Evolutionary conservation across 2,797 vertebrate genomes (phyloP), one percentile per base, ranked within the genome.

Genomic region (Rhinichthys osculus): DNA sequence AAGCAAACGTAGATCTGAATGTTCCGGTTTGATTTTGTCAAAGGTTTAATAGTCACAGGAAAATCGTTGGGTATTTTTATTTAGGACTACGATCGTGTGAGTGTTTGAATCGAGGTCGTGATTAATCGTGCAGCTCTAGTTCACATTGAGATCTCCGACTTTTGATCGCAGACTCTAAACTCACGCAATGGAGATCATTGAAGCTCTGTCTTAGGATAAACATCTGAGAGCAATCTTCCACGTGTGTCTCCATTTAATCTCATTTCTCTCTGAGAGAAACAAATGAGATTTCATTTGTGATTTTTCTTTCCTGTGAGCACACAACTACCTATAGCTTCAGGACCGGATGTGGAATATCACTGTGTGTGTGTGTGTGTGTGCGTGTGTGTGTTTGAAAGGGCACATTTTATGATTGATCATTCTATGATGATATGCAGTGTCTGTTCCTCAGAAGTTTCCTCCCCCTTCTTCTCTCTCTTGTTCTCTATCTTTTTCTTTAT

Each of bases 391-490:
- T 77, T 76, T 69, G 73, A 84, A 52, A 82, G 69, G 47, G 64
- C 33, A 80, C 30, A 33, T 78, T 85, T 78, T 54, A 84, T 70
- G 64, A 70, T 57, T 40, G 64, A 78, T 78, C 44, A 16, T 84
- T 78, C 50, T 59, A 44, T 70, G 64, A 84, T 83, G 71, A 67
- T 83, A 71, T 80, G 38, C 35, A 9, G 5, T 44, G 64, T 59
- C 78, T 59, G 52, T 50, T 71, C 44, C 54, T 85, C 59, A 77
- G 70, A 72, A 74, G 54, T 77, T 27, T 69, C 72, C 38, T 77
- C 71, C 73, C 59, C 21, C 47, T 40, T 11, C 44, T 38, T 69
- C 47, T 57, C 77, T 72, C 23, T 33, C 33, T 33, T n/a, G 10
- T 23, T 69, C 38, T 72, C 38, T 79, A 17, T 69, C 67, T 80